Conservation (phyloP, 2,113 vertebrate species). For the Paradoxurus hermaphroditus region DNA sequence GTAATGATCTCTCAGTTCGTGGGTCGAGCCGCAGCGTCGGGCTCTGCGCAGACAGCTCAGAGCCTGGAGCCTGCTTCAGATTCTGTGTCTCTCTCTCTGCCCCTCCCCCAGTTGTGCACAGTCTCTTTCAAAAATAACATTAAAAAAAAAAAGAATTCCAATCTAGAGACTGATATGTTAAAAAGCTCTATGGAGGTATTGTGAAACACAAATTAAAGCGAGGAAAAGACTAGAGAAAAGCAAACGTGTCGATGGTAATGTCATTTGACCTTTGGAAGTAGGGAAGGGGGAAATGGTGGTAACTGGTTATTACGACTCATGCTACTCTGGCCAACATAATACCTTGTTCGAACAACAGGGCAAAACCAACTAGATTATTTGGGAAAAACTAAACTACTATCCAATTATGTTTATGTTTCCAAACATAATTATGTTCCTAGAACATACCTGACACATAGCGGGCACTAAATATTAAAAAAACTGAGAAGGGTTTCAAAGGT, state of each 20-base stretch:
- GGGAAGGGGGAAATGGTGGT: fast-evolving
- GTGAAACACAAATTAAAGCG: not conserved
- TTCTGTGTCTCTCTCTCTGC: no score
- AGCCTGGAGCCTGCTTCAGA: no score
- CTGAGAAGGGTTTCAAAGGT: not conserved
- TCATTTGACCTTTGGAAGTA: not conserved
- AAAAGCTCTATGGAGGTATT: not conserved
- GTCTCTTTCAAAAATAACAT: no score
- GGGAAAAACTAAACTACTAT: not conserved
- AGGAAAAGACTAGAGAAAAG: not conserved
- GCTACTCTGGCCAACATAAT: not conserved
- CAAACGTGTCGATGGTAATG: not conserved
- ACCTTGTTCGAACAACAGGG: not conserved
- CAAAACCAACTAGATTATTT: not conserved
- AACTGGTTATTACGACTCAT: not conserved
- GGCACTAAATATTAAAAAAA: not conserved
- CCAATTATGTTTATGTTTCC: not conserved
- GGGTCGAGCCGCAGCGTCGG: no score
- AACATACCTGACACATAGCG: not conserved
- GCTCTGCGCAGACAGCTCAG: no score
- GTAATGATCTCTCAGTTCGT: no score
- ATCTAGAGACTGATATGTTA: not conserved
- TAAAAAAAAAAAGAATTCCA: no score
- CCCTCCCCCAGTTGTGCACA: no score
- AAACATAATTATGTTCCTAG: not conserved